Base-by-base conservation (phyloP, 2,113 vertebrate species). In the Rhinoptilus africanus region DNA sequence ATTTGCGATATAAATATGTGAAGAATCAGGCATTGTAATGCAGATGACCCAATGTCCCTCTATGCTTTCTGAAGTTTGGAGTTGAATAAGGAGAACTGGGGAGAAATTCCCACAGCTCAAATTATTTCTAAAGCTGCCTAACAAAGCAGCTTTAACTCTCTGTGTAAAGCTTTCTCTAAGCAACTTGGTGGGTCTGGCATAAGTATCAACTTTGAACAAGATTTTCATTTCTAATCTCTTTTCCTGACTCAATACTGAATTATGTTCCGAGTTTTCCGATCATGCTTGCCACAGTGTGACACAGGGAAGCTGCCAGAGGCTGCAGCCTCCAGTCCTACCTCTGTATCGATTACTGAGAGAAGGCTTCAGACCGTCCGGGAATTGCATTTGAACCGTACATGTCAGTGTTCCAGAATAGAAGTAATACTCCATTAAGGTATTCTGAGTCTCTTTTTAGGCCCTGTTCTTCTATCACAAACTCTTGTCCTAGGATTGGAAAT, bases 101-200 rank as follows among this genome's bases (percentile, higher is more conserved):
- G 83, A 81, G 75, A 43, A 94, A 93, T 97, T 97, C 93, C 92
- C 89, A 92, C 85, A 93, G 92, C 93, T 96, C 92, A 30, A 87
- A 95, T 94, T 92, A 89, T 96, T 94, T 91, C 92, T 89, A 26
- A 91, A 95, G 89, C 92, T 95, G 76, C 89, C 90, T 91, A 85
- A 95, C 94, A 96, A 96, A 97, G 92, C 89, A 85, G 85, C 91
- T 94, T 96, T 94, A 97, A 83, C 88, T 87, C 48, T 30, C 72
- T 88, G 27, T 47, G 51, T 81, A 93, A 95, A 95, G 92, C 95
- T 96, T 96, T 91, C 88, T 95, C 75, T 89, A 94, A 91, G 92
- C 92, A 80, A 89, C 95, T 97, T 96, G 95, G 95, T 96, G 80
- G 87, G 93, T 96, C 96, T 97, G 96, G 93, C 95, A 10, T 88